phyloP scores from a whole-genome alignment of 1,140 invertebrate genomes.

The Ceratitis capitata region DNA sequence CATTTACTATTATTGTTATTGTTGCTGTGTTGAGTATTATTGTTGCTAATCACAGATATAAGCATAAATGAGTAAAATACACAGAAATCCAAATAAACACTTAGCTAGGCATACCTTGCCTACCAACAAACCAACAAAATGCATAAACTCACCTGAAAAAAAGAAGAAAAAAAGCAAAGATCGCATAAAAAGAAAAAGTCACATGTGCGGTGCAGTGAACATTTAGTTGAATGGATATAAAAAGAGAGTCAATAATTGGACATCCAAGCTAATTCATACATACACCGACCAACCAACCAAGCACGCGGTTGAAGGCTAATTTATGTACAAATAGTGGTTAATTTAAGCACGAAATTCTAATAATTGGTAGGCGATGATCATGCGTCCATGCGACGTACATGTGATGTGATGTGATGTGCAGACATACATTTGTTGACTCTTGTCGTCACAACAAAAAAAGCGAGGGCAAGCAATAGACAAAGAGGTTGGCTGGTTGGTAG shows the following conservation, averaged over 20 bases:
- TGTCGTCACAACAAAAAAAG: too few relatives aligned
- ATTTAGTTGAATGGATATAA: not conserved
- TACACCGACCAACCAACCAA: not conserved
- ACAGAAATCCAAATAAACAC: not conserved
- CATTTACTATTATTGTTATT: slow-evolving; percentile 8
- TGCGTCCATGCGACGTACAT: not conserved
- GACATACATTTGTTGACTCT: not conserved
- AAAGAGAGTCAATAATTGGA: not conserved
- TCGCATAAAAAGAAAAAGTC: not conserved
- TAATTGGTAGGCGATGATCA: slow-evolving; percentile 1
- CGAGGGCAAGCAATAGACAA: too few relatives aligned
- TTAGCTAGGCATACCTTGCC: not conserved
- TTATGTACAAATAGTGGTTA: slow-evolving; percentile 32
- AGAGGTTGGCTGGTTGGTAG: not conserved
- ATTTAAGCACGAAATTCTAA: slow-evolving; percentile 37
- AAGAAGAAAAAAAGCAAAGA: not conserved
- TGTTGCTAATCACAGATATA: slow-evolving; percentile 22
- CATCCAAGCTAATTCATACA: not conserved
- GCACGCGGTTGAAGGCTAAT: slow-evolving; percentile 26
- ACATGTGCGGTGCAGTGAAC: not conserved
- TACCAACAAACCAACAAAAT: not conserved
- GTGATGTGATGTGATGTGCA: not conserved
- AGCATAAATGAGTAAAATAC: not conserved
- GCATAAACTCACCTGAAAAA: not conserved
- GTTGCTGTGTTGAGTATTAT: not conserved